Conservation (phyloP, 2,113 vertebrate species). For the Aegotheles bennettii region DNA sequence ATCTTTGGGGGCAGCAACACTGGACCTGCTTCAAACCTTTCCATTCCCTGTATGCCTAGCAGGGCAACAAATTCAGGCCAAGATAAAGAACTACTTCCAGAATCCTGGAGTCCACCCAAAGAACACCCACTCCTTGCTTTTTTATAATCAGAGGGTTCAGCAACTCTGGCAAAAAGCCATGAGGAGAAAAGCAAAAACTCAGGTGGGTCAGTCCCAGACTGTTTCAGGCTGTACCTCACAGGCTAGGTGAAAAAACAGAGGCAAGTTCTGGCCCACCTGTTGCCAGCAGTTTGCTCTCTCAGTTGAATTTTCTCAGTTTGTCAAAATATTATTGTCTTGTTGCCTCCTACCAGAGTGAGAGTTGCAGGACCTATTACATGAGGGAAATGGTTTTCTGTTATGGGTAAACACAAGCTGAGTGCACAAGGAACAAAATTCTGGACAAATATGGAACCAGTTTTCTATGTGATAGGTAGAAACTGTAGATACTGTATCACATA, state of each 20-base stretch:
- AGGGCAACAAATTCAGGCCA: background rate
- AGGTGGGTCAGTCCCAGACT: background rate
- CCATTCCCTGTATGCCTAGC: background rate
- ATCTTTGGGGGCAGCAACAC: background rate
- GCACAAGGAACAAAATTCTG: background rate
- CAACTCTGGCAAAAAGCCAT: background rate
- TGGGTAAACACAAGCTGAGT: background rate
- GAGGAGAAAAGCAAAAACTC: background rate
- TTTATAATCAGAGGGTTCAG: conserved; percentile 3
- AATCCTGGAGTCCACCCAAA: background rate
- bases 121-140: background rate
- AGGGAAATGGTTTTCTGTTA: background rate
- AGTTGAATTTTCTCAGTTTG: background rate
- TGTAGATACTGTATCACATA: background rate
- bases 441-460: background rate
- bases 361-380: background rate
- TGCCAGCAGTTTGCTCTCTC: background rate
- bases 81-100: conserved; percentile 26
- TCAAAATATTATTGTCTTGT: background rate
- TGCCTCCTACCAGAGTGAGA: background rate
- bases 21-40: background rate
- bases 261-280: background rate
- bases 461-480: background rate
- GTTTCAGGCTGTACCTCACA: background rate
- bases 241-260: background rate